phyloP scores from a whole-genome alignment of 2,113 vertebrate species.

The Salvelinus sp. region DNA sequence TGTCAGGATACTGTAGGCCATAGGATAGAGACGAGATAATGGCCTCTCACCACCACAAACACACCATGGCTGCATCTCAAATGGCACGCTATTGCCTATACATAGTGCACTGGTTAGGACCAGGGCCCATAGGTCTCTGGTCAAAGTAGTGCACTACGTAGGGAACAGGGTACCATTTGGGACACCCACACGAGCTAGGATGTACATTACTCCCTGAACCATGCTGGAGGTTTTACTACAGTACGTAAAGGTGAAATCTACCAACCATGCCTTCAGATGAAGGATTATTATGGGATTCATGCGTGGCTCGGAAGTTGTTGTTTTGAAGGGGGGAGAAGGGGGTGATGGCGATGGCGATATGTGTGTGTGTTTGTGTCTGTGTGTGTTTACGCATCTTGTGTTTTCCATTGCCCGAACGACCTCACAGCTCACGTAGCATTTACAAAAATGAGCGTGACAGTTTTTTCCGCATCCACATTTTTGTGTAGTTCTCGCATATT shows the following conservation, averaged over 20 bases:
- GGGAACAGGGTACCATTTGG: slow-evolving; percentile 43
- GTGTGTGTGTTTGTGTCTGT: slow-evolving; percentile 11
- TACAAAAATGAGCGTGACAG: background rate
- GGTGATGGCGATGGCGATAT: background rate
- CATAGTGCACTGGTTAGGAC: too few relatives aligned
- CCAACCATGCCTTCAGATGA: slow-evolving; percentile 24
- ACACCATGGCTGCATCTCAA: slow-evolving; percentile 20
- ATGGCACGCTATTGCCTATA: too few relatives aligned
- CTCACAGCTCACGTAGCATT: background rate
- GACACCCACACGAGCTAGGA: slow-evolving; percentile 30
- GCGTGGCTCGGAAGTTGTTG: background rate
- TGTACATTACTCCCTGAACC: slow-evolving; percentile 20
- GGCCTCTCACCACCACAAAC: slow-evolving; percentile 42
- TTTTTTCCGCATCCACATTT: background rate
- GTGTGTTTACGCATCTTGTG: slow-evolving; percentile 2
- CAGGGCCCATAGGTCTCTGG: too few relatives aligned
- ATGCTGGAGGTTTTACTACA: slow-evolving; percentile 2
- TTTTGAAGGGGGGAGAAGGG: background rate
- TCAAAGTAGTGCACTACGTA: too few relatives aligned
- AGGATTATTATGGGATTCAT: slow-evolving; percentile 29
- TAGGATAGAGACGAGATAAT: slow-evolving; percentile 47
- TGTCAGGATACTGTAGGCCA: slow-evolving; percentile 31
- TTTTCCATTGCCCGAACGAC: background rate
- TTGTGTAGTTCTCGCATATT: background rate
- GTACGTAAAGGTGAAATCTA: slow-evolving; percentile 45